Evolutionary conservation across 2,888 invertebrate species (phyloP).

Genomic region (Catotricha subobsoleta): DNA sequence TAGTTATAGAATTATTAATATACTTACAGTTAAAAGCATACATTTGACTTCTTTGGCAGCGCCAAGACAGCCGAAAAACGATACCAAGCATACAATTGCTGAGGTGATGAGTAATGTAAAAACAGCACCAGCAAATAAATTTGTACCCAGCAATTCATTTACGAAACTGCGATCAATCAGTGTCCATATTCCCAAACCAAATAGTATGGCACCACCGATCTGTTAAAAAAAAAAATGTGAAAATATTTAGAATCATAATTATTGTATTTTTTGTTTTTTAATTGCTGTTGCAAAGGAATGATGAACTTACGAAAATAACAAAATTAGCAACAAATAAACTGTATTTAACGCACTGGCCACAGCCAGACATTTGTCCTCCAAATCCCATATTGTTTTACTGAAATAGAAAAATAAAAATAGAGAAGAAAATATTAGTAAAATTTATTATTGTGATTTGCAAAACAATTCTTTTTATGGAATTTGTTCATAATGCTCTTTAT

Average conservation of each 20-base stretch:
- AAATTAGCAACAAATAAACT: slow-evolving; percentile 69
- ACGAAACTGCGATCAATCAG: slow-evolving; percentile 68
- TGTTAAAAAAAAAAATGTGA: slow-evolving; percentile 28
- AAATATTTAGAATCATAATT: too few relatives aligned
- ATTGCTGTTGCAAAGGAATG: not conserved
- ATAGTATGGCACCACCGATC: slow-evolving; percentile 61
- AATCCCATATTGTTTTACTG: slow-evolving; percentile 45
- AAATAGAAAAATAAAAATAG: too few relatives aligned
- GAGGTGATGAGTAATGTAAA: slow-evolving; percentile 72
- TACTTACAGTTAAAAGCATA: slow-evolving; percentile 71
- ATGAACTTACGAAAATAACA: slow-evolving; percentile 63
- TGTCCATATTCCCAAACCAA: slow-evolving; percentile 71
- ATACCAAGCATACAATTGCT: slow-evolving; percentile 58
- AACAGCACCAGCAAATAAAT: slow-evolving; percentile 72
- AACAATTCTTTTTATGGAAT: too few relatives aligned
- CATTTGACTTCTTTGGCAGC: slow-evolving; percentile 89
- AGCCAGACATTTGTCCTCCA: slow-evolving; percentile 71
- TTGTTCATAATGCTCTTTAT: too few relatives aligned
- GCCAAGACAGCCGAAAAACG: slow-evolving; percentile 82
- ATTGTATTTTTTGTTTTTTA: too few relatives aligned
- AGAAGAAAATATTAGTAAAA: too few relatives aligned
- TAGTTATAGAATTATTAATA: not conserved
- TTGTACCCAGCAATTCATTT: slow-evolving; percentile 68
- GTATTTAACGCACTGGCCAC: slow-evolving; percentile 75
- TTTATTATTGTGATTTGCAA: too few relatives aligned